Evolutionary conservation across 2,797 vertebrate species (phyloP), one percentile per base, ranked within the genome.

Genomic region (Cryptoblepharus egeriae): DNA sequence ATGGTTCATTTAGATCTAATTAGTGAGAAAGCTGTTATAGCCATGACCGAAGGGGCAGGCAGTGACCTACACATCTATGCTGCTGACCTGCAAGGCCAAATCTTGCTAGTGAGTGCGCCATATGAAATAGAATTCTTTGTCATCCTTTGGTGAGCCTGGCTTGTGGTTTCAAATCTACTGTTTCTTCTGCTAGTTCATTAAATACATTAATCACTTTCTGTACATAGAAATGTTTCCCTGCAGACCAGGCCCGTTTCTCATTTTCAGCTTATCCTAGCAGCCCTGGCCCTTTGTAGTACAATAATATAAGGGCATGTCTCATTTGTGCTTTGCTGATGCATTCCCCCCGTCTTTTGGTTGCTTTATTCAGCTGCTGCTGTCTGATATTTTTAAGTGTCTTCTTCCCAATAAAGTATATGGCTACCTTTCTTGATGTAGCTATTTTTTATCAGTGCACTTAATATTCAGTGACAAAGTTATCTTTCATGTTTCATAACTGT

Each of bases 171-270:
- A n/a, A 16, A 57, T 72, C 86, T 85, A 60, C 88, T 83, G 77
- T 83, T 88, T 92, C 88, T 73, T 89, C 77, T 80, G 57, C 86
- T 84, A 90, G 83, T 81, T 94, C 88, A 90, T 93, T 93, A 93
- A 90, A 90, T 76, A 22, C 63, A 87, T 92, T 93, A 92, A 92
- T 92, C 90, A 92, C 80, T 78, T 85, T 82, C 77, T 82, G 61
- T 79, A 86, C 84, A 75, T 80, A 90, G 85, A 49, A 8, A 18
- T 91, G 89, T 82, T 85, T 86, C 88, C 77, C 84, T 75, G 73
- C 78, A 87, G 88, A 52, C 79, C 75, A 79, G 85, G 35, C 81
- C 80, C 88, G 83, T 42, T 94, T 92, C 91, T 90, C 75, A 32
- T 22, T 76, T 30, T 74, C 1, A 0, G 69, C 81, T 88, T 80